phyloP scores from a whole-genome alignment of 2,888 invertebrate species.

The Saturnia pavonia region DNA sequence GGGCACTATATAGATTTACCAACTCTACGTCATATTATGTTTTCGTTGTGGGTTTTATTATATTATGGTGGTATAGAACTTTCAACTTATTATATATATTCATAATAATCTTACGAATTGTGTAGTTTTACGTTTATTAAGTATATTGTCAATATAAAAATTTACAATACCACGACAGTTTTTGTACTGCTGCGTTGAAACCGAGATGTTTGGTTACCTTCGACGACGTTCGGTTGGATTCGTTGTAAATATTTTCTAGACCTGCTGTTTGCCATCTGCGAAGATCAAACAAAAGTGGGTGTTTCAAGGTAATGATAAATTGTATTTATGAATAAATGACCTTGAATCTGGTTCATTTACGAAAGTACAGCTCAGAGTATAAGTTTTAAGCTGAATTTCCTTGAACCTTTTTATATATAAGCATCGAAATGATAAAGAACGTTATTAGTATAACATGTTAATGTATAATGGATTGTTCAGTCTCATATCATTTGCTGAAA shows the following conservation, averaged over 20 bases:
- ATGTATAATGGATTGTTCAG: neutral
- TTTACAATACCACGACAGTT: neutral
- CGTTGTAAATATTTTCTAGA: constrained; percentile 45
- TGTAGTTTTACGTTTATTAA: neutral
- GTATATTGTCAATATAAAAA: neutral
- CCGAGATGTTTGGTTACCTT: constrained; percentile 46
- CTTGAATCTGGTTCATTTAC: constrained; percentile 40
- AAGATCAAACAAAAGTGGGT: constrained; percentile 25
- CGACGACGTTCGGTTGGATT: constrained; percentile 36
- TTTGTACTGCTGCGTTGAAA: constrained; percentile 22
- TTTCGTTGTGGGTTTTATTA: neutral
- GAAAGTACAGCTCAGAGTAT: constrained; percentile 27
- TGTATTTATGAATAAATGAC: constrained; percentile 34
- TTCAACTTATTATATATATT: neutral
- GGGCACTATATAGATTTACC: too few relatives aligned
- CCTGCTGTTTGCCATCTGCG: constrained; percentile 31
- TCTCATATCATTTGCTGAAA: too few relatives aligned
- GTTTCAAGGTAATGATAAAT: constrained; percentile 36
- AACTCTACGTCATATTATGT: neutral
- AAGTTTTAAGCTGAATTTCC: constrained; percentile 19
- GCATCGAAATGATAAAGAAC: neutral
- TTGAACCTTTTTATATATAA: constrained; percentile 7
- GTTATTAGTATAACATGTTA: neutral
- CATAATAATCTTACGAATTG: neutral
- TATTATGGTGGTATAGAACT: neutral